Evolutionary conservation across 2,113 vertebrate genomes (phyloP).

Genomic region (Clarias gariepinus): DNA sequence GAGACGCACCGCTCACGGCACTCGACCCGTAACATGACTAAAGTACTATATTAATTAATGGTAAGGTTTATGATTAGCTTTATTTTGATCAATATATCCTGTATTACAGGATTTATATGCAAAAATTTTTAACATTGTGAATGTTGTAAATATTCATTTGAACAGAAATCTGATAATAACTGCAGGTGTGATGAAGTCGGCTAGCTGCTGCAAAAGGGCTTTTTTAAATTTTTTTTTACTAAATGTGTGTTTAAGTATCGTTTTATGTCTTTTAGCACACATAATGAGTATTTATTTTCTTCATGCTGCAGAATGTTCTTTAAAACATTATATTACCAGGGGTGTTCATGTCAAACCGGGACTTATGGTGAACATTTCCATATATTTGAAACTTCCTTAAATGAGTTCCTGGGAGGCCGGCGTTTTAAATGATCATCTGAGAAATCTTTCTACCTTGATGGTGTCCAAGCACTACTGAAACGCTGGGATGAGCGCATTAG

Average conservation of each 20-base stretch:
- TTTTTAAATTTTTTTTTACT: neutral
- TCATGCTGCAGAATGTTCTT: neutral
- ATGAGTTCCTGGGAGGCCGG: too few species aligned
- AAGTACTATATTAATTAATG: neutral
- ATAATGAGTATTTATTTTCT: neutral
- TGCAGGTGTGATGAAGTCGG: neutral
- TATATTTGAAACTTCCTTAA: too few species aligned
- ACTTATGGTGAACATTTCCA: too few species aligned
- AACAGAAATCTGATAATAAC: neutral
- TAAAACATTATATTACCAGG: neutral
- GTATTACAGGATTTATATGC: neutral
- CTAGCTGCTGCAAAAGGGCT: neutral
- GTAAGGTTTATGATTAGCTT: neutral
- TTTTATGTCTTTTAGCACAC: neutral
- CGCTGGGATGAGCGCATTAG: too few species aligned
- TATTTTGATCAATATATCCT: neutral
- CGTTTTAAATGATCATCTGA: too few species aligned
- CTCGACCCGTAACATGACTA: neutral
- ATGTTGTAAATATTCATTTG: neutral
- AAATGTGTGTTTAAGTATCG: neutral
- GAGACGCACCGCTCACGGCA: neutral
- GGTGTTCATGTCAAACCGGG: too few species aligned
- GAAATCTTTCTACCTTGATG: too few species aligned
- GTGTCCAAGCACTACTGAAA: too few species aligned
- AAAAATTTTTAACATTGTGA: neutral